These are phyloP conservation scores for Dromaius novaehollandiae DNA, from an alignment of 2,113 vertebrate species.

Conservation along the genomic window DNA sequence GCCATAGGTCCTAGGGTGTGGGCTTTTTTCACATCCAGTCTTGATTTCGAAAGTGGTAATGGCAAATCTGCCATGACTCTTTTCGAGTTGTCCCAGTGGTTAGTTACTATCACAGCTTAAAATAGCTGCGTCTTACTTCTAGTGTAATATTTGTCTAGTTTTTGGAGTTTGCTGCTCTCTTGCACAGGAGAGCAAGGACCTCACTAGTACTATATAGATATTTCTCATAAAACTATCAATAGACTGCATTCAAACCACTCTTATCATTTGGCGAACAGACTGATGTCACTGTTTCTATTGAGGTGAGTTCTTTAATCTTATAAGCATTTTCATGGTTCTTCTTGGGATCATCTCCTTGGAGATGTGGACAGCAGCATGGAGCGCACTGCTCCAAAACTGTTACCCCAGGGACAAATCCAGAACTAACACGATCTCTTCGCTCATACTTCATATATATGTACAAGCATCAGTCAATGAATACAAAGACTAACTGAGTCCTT, in stretches of 20 bases:
- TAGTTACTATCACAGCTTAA: background rate
- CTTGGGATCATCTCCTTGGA: background rate
- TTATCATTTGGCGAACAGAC: background rate
- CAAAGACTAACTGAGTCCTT: background rate
- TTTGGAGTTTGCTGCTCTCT: background rate
- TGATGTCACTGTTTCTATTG: background rate
- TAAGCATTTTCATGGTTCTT: background rate
- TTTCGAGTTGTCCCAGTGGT: background rate
- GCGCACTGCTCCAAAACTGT: background rate
- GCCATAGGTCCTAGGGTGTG: background rate
- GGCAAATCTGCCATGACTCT: background rate
- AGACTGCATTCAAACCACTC: background rate
- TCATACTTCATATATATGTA: background rate
- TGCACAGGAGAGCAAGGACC: background rate
- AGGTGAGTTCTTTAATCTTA: background rate
- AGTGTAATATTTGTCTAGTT: background rate
- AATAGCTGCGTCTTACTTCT: background rate
- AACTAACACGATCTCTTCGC: background rate
- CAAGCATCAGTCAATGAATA: background rate
- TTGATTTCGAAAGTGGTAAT: background rate
- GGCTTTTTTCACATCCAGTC: background rate
- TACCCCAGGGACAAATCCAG: background rate
- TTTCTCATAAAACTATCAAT: background rate
- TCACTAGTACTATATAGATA: background rate
- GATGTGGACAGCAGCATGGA: background rate